A percentile compares a stretch with the other conserved stretches of the same genome.
Evolutionary conservation across 2,113 vertebrate genomes (phyloP).

Genomic region (Phylloscopus trochiloides): DNA sequence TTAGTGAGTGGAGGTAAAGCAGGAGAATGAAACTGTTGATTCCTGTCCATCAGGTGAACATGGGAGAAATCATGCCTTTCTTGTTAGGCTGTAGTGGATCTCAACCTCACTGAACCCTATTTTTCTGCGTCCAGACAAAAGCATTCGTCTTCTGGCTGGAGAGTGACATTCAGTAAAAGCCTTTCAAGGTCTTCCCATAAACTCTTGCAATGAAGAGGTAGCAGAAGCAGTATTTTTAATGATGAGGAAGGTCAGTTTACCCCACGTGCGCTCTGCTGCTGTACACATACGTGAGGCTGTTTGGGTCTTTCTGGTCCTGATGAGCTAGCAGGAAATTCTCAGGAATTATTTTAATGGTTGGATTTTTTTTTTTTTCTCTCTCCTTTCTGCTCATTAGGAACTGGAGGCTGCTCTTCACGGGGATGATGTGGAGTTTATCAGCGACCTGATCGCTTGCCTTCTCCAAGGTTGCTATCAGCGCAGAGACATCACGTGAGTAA

Average conservation of each 20-base stretch:
- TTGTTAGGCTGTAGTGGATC: neutral
- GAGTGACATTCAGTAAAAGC: slow-evolving; percentile 26
- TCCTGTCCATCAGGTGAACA: slow-evolving; percentile 13
- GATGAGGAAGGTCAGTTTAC: neutral
- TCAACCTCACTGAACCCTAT: slow-evolving; percentile 16
- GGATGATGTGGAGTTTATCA: slow-evolving; percentile 91
- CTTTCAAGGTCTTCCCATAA: slow-evolving; percentile 45
- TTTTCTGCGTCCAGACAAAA: slow-evolving; percentile 9
- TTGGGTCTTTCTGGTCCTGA: neutral
- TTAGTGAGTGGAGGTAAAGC: neutral
- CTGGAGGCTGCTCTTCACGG: slow-evolving; percentile 91
- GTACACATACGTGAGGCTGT: neutral
- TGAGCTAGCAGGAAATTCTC: neutral
- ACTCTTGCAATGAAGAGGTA: neutral
- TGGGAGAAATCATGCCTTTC: neutral
- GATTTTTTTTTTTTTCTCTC: neutral
- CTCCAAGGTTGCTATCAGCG: slow-evolving; percentile 98
- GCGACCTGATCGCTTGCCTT: slow-evolving; percentile 90
- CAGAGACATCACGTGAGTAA: slow-evolving; percentile 94
- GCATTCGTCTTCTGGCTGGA: slow-evolving; percentile 1
- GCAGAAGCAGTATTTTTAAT: neutral
- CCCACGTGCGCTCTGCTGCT: neutral
- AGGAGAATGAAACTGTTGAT: neutral
- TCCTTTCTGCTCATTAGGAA: slow-evolving; percentile 76
- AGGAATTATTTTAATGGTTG: slow-evolving; percentile 12